These are phyloP conservation scores for Macrotus californicus DNA, from an alignment of 2,113 vertebrate genomes.

Conservation along the genomic window DNA sequence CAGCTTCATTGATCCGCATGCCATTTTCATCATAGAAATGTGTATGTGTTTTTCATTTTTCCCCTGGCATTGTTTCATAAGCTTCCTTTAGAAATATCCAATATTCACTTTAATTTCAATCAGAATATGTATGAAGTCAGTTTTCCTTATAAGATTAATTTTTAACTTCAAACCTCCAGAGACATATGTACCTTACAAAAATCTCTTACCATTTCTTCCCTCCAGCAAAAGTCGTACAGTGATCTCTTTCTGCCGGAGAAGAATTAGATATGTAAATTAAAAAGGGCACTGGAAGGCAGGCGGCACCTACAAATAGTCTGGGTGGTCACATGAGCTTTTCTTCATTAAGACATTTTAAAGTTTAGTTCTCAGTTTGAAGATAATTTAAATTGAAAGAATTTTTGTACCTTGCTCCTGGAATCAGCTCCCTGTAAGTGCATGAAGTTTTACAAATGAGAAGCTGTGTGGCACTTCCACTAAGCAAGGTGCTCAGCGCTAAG, in stretches of 20 bases:
- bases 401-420: slow-evolving; percentile 59
- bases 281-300: slow-evolving; percentile 63
- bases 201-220: slow-evolving; percentile 41
- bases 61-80: slow-evolving; percentile 3
- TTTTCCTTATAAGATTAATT: slow-evolving; percentile 54
- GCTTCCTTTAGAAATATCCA: slow-evolving; percentile 29
- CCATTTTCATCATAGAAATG: background rate
- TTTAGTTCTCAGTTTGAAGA: slow-evolving; percentile 67
- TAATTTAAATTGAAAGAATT: slow-evolving; percentile 75
- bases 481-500: slow-evolving; percentile 41
- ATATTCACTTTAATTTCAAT: slow-evolving; percentile 50
- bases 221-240: slow-evolving; percentile 50
- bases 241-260: slow-evolving; percentile 48
- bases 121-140: slow-evolving; percentile 16
- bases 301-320: slow-evolving; percentile 29
- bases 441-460: slow-evolving; percentile 71
- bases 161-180: slow-evolving; percentile 57
- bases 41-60: slow-evolving; percentile 21
- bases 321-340: slow-evolving; percentile 58
- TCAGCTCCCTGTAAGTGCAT: slow-evolving; percentile 38
- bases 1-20: background rate
- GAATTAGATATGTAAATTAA: slow-evolving; percentile 68
- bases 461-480: background rate
- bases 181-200: slow-evolving; percentile 49
- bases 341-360: slow-evolving; percentile 75